phyloP scores from a whole-genome alignment of 2,888 invertebrate genomes.

The Frankliniella fusca region DNA sequence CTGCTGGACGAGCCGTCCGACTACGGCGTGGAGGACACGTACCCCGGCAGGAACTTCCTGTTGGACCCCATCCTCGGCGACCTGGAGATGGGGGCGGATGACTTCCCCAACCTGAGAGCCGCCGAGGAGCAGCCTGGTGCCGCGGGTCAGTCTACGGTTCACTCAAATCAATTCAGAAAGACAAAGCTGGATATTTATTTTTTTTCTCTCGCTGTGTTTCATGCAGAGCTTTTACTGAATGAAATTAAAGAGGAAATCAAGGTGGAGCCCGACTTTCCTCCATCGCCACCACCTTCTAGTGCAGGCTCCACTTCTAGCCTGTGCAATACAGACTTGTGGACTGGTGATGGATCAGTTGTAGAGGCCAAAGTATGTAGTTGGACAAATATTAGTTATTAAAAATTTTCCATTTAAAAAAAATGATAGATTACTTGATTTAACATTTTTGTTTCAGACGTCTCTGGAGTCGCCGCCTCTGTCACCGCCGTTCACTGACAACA shows the following conservation, averaged over 20 bases:
- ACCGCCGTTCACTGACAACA: background rate
- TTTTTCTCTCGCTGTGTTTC: background rate
- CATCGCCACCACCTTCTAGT: constrained; percentile 31
- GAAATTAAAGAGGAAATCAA: constrained; percentile 40
- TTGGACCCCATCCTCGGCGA: constrained; percentile 30
- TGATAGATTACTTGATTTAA: background rate
- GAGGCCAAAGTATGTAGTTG: constrained; percentile 29
- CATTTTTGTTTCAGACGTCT: background rate
- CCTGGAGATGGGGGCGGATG: constrained; percentile 35
- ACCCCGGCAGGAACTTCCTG: constrained; percentile 35
- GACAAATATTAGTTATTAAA: background rate
- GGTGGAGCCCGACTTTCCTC: constrained; percentile 38
- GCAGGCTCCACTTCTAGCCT: constrained; percentile 34
- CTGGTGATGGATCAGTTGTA: constrained; percentile 26
- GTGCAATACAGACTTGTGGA: constrained; percentile 34
- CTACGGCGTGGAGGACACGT: constrained; percentile 34
- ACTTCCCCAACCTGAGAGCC: constrained; percentile 32
- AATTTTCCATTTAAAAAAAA: too few relatives aligned
- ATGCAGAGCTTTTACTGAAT: background rate
- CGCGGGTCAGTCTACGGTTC: background rate
- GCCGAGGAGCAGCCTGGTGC: background rate
- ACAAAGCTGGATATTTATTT: background rate
- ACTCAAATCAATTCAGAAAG: too few relatives aligned
- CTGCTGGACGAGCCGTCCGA: constrained; percentile 37
- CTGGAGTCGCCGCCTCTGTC: background rate